These are phyloP conservation scores for Drosophila serrata DNA, from an alignment of 1,140 invertebrate genomes.

Conservation along the genomic window DNA sequence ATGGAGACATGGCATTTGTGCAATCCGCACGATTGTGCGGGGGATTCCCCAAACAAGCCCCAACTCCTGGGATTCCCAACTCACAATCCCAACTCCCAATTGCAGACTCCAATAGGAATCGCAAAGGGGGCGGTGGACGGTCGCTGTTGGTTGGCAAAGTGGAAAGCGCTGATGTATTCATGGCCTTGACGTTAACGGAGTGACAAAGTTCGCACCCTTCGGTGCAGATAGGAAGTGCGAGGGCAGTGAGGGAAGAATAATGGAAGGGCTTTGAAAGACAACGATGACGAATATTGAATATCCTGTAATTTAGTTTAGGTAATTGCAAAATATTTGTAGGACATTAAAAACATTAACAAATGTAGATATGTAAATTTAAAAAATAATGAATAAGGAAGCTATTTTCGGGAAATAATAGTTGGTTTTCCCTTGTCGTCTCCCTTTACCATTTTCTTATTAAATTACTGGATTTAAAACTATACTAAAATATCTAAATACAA, in stretches of 20 bases:
- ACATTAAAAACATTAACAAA: too few species aligned
- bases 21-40: conserved; percentile 45
- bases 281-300: neutral
- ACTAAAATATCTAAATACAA: too few species aligned
- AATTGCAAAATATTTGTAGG: too few species aligned
- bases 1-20: conserved; percentile 50
- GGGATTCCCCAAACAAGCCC: conserved; percentile 36
- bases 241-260: conserved; percentile 18
- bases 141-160: conserved; percentile 16
- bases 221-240: conserved; percentile 27
- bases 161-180: conserved; percentile 70
- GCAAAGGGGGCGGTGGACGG: conserved; percentile 1
- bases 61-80: conserved; percentile 35
- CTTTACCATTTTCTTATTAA: too few species aligned
- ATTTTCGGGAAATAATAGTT: too few species aligned
- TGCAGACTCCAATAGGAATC: conserved; percentile 42
- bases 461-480: too few species aligned
- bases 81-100: conserved; percentile 31
- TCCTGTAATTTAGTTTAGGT: neutral
- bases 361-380: too few species aligned
- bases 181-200: conserved; percentile 81
- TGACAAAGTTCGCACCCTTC: conserved; percentile 82
- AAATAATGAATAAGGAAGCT: too few species aligned
- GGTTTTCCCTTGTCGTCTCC: too few species aligned
- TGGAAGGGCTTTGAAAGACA: neutral